Conservation (phyloP, 2,113 vertebrate genomes). For the Megalops atlanticus region DNA sequence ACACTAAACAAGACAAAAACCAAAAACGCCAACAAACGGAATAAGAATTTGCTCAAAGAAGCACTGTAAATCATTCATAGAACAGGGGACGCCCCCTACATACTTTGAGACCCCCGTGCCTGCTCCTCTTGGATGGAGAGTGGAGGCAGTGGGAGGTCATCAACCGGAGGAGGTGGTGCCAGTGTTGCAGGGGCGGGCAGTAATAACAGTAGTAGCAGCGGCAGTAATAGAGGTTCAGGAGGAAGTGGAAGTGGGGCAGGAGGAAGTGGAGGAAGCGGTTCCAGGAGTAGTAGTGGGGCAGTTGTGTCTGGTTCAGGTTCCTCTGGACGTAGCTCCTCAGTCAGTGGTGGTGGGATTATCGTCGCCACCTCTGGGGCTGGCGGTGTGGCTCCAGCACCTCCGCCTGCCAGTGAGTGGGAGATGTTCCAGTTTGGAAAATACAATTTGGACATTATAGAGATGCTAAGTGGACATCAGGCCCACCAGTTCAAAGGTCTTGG, state of each 20-base stretch:
- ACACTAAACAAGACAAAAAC: background rate
- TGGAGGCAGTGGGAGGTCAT: conserved; percentile 56
- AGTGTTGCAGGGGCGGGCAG: conserved; percentile 46
- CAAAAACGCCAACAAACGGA: background rate
- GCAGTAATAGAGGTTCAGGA: conserved; percentile 50
- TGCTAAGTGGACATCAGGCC: conserved; percentile 81
- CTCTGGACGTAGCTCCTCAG: conserved; percentile 47
- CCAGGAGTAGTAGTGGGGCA: conserved; percentile 45
- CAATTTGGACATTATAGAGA: conserved; percentile 84
- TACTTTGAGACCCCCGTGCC: conserved; percentile 36
- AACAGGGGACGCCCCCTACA: background rate
- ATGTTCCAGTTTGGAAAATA: conserved; percentile 85
- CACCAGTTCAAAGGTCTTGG: conserved; percentile 80
- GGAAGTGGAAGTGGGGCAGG: conserved; percentile 50
- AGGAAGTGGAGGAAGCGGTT: conserved; percentile 50
- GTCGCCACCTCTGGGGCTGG: conserved; percentile 64
- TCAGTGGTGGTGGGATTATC: conserved; percentile 55
- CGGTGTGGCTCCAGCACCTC: conserved; percentile 69
- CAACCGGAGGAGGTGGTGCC: conserved; percentile 35
- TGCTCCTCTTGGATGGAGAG: conserved; percentile 64
- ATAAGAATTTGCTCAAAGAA: background rate
- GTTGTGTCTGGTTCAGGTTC: conserved; percentile 15
- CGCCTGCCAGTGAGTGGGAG: conserved; percentile 77
- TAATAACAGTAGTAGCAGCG: conserved; percentile 26
- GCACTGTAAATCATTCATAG: background rate